Conservation (phyloP, 2,888 invertebrate species). For the Melieria crassipennis region DNA sequence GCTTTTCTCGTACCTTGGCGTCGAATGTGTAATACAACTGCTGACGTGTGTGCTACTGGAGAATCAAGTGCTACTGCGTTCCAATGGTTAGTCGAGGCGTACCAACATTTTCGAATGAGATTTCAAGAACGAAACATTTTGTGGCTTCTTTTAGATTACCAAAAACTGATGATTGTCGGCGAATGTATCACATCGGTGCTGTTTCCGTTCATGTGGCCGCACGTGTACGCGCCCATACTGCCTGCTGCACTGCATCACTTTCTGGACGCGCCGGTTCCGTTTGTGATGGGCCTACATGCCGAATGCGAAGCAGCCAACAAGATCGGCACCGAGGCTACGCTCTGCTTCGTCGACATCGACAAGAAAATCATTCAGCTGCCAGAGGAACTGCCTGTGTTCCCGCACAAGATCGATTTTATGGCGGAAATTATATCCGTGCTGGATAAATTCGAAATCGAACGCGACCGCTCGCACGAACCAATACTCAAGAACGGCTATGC, state of each 20-base stretch:
- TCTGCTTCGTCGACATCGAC: conserved; percentile 97
- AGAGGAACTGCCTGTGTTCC: conserved; percentile 94
- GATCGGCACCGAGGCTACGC: conserved; percentile 82
- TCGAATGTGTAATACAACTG: conserved; percentile 91
- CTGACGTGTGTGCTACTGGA: conserved; percentile 96
- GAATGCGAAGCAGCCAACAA: conserved; percentile 72
- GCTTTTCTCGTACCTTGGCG: conserved; percentile 88
- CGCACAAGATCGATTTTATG: conserved; percentile 86
- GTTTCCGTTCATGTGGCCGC: conserved; percentile 97
- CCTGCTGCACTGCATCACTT: conserved; percentile 96
- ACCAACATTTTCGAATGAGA: neutral
- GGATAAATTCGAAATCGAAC: conserved; percentile 75
- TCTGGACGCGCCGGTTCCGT: conserved; percentile 98
- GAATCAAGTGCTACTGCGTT: conserved; percentile 94
- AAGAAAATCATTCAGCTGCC: conserved; percentile 91
- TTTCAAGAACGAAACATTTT: neutral
- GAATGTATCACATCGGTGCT: conserved; percentile 91
- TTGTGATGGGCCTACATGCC: conserved; percentile 92
- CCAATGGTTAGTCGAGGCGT: conserved; percentile 74
- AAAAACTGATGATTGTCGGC: conserved; percentile 95
- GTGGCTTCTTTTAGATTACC: conserved; percentile 76
- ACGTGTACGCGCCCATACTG: conserved; percentile 98
- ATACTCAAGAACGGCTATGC: conserved; percentile 58
- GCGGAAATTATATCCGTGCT: conserved; percentile 82
- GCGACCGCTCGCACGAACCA: conserved; percentile 60